phyloP scores from a whole-genome alignment of 2,888 invertebrate genomes.

The Merodon equestris region DNA sequence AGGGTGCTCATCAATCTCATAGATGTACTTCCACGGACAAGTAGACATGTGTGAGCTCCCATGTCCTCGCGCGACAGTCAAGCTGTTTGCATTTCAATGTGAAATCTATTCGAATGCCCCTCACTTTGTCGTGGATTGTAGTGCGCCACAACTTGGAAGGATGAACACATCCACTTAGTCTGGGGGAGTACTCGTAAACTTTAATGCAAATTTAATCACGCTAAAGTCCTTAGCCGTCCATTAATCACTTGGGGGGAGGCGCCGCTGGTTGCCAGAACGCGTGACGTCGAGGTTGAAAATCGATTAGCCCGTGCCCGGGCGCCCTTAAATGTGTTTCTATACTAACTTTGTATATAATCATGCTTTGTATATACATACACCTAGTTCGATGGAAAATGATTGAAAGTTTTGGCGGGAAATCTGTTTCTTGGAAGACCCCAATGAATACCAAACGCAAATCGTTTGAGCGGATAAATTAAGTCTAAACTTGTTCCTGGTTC shows the following conservation, averaged over 20 bases:
- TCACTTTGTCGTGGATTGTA: too few species aligned
- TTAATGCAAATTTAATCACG: constrained; percentile 33
- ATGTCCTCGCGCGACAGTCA: too few species aligned
- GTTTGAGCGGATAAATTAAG: constrained; percentile 32
- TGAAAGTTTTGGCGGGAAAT: constrained; percentile 5
- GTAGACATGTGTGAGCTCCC: too few species aligned
- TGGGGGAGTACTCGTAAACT: not conserved
- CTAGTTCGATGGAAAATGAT: too few species aligned
- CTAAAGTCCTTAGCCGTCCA: constrained; percentile 14
- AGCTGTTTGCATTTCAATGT: too few species aligned
- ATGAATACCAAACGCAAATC: constrained; percentile 3
- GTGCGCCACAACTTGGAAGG: too few species aligned
- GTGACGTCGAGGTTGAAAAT: constrained; percentile 13
- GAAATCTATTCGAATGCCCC: too few species aligned
- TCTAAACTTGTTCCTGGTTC: constrained; percentile 2
- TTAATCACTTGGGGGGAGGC: constrained; percentile 35
- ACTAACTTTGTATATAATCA: too few species aligned
- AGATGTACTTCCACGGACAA: too few species aligned
- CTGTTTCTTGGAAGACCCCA: constrained; percentile 17
- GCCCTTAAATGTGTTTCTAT: not conserved
- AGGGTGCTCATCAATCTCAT: too few species aligned
- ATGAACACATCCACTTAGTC: too few species aligned
- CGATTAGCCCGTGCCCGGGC: constrained; percentile 22
- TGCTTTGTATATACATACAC: too few species aligned
- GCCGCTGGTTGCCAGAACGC: not conserved